Conservation (phyloP, 2,113 vertebrate genomes). For the Cyrtonyx montezumae region DNA sequence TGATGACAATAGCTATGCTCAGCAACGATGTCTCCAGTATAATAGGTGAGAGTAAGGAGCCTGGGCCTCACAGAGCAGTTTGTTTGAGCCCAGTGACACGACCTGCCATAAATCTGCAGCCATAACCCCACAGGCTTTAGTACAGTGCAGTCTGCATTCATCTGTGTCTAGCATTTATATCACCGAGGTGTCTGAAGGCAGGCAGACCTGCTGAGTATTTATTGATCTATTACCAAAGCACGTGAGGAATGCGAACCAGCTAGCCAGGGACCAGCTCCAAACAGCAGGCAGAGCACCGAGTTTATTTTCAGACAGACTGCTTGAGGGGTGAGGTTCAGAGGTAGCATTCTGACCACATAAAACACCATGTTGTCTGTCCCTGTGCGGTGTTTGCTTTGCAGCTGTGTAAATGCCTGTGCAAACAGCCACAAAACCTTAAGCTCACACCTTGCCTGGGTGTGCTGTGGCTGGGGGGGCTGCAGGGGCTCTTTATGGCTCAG, state of each 20-base stretch:
- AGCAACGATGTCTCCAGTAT: fast-evolving
- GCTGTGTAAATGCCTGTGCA: no score
- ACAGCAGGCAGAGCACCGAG: not conserved
- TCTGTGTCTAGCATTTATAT: not conserved
- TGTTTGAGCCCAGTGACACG: not conserved
- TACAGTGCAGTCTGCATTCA: not conserved
- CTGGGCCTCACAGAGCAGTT: not conserved
- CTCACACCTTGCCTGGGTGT: not conserved
- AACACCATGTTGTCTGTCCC: not conserved
- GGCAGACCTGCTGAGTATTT: not conserved
- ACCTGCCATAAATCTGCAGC: not conserved
- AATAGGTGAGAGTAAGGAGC: not conserved
- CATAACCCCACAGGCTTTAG: not conserved
- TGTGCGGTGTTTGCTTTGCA: not conserved
- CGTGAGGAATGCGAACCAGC: constrained; percentile 1
- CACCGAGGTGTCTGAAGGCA: not conserved
- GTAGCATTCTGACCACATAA: not conserved
- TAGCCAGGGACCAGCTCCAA: not conserved
- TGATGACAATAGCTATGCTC: not conserved
- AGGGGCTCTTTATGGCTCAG: fast-evolving
- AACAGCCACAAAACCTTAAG: not conserved
- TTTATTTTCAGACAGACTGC: not conserved
- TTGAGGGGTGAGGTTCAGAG: not conserved
- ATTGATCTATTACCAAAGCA: not conserved
- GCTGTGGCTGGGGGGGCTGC: not conserved